phyloP scores from a whole-genome alignment of 1,140 invertebrate genomes.

The Heliconius eleuchia region DNA sequence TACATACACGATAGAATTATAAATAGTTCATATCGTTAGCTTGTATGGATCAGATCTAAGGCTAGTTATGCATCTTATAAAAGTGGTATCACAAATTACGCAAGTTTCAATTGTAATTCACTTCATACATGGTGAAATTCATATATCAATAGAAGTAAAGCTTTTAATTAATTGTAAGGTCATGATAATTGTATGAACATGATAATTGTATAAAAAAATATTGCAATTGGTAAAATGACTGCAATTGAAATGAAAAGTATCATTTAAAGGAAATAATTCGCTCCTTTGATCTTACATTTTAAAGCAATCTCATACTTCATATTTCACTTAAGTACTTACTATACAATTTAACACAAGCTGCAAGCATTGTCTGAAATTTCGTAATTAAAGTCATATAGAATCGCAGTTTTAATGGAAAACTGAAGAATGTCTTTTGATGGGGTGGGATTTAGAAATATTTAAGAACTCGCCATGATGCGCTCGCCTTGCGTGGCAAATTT shows the following conservation, averaged over 20 bases:
- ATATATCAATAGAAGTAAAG: neutral
- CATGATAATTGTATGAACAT: neutral
- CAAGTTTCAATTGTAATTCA: neutral
- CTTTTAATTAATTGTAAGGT: neutral
- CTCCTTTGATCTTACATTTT: neutral
- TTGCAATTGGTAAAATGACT: neutral
- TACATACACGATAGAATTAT: constrained; percentile 1
- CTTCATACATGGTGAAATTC: neutral
- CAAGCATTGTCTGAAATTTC: neutral
- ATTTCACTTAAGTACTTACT: neutral
- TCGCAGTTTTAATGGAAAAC: constrained; percentile 1
- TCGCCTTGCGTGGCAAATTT: neutral
- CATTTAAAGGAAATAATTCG: neutral
- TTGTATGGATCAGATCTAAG: neutral
- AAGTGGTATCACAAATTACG: neutral
- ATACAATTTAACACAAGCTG: neutral
- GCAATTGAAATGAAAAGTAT: neutral
- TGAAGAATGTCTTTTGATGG: neutral
- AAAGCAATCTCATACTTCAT: neutral
- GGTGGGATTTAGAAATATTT: neutral
- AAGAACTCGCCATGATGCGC: neutral
- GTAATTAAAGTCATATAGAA: neutral
- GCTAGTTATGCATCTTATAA: neutral
- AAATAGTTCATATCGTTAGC: neutral
- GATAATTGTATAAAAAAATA: neutral